These are phyloP conservation scores for Anoura caudifer DNA, from an alignment of 2,113 vertebrate species.

Conservation along the genomic window DNA sequence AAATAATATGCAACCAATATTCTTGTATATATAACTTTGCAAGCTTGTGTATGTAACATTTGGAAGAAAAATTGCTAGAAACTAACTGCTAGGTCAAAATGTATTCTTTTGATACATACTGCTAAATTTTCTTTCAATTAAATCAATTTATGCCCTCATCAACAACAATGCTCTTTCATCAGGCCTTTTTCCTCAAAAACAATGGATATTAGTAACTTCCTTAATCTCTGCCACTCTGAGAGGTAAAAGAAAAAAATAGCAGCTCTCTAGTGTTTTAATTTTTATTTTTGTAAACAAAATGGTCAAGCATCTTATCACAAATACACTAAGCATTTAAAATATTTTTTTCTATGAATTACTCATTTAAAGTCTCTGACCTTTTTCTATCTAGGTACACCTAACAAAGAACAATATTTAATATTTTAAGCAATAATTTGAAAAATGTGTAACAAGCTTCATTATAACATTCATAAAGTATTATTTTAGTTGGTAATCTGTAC, in stretches of 20 bases:
- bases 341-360: background rate
- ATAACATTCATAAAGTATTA: slow-evolving; percentile 17
- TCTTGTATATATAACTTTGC: background rate
- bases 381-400: background rate
- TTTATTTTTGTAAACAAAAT: slow-evolving; percentile 21
- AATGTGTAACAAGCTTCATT: background rate
- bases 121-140: background rate
- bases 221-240: background rate
- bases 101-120: background rate
- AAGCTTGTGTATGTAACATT: background rate
- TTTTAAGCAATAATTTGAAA: slow-evolving; percentile 1
- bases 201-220: background rate
- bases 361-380: background rate
- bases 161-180: background rate
- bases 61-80: background rate
- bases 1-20: background rate
- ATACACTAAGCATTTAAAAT: background rate
- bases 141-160: background rate
- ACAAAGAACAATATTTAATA: slow-evolving; percentile 23
- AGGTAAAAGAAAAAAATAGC: background rate
- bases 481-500: background rate
- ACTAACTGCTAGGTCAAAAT: background rate
- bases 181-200: background rate
- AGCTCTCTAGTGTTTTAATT: background rate
- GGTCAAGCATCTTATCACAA: background rate